Evolutionary conservation across 2,797 vertebrate genomes (phyloP).

Genomic region (Hylomyscus alleni): DNA sequence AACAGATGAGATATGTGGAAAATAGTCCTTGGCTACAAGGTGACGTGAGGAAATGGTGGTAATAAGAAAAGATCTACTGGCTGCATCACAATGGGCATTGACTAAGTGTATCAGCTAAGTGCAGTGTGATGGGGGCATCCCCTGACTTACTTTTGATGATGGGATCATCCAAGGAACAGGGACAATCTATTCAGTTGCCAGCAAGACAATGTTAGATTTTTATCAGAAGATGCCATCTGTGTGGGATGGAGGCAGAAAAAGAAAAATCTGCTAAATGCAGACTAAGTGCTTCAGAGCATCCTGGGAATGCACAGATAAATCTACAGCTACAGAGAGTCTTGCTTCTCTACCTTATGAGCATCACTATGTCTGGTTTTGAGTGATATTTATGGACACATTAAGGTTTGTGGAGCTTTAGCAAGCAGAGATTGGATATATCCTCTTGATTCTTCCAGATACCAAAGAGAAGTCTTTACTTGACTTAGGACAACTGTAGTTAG

Average conservation of each 20-base stretch:
- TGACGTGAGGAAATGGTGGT: neutral
- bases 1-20: slow-evolving; percentile 13
- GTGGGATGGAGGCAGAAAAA: neutral
- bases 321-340: neutral
- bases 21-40: neutral
- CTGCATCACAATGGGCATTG: neutral
- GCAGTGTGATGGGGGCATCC: fast-evolving
- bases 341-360: neutral
- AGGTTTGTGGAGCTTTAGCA: neutral
- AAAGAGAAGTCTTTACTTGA: neutral
- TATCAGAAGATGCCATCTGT: neutral
- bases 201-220: neutral
- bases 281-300: neutral
- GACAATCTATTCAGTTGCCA: neutral
- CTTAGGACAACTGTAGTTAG: neutral
- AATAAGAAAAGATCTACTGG: neutral
- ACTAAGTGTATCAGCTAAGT: neutral
- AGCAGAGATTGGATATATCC: neutral
- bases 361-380: neutral
- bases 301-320: neutral
- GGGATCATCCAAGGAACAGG: neutral
- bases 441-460: neutral
- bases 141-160: neutral
- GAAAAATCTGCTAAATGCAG: neutral
- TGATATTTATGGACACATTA: neutral